phyloP scores from a whole-genome alignment of 2,797 vertebrate genomes.

The Taeniopygia guttata region DNA sequence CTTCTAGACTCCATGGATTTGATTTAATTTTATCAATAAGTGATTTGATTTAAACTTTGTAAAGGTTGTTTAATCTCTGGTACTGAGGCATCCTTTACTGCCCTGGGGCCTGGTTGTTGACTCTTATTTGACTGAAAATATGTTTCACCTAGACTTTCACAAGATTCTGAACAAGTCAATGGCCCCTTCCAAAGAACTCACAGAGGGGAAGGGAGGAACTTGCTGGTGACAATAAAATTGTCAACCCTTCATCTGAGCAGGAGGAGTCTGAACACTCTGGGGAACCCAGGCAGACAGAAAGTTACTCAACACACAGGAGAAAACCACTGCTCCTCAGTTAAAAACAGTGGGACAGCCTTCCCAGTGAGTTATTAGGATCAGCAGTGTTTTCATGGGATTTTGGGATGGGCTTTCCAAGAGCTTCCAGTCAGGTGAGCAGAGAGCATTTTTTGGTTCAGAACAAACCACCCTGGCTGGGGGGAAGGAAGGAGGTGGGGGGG shows the following conservation, averaged over 20 bases:
- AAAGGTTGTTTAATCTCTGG: not conserved
- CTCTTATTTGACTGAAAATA: not conserved
- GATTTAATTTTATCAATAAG: not conserved
- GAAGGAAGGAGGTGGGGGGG: fast-evolving
- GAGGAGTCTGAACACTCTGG: fast-evolving
- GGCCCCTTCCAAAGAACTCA: not conserved
- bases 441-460: not conserved
- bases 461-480: not conserved
- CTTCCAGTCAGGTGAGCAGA: not conserved
- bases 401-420: not conserved
- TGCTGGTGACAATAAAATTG: not conserved
- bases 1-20: not conserved
- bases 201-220: not conserved
- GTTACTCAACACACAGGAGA: not conserved
- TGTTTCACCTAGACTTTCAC: not conserved
- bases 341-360: not conserved
- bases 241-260: not conserved
- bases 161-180: not conserved
- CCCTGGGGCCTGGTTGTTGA: not conserved
- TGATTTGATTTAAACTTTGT: not conserved
- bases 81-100: not conserved
- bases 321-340: not conserved
- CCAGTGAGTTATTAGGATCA: not conserved
- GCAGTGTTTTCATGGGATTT: not conserved
- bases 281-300: not conserved